These are phyloP conservation scores for Clitarchus hookeri DNA, from an alignment of 2,888 invertebrate genomes.

Conservation along the genomic window DNA sequence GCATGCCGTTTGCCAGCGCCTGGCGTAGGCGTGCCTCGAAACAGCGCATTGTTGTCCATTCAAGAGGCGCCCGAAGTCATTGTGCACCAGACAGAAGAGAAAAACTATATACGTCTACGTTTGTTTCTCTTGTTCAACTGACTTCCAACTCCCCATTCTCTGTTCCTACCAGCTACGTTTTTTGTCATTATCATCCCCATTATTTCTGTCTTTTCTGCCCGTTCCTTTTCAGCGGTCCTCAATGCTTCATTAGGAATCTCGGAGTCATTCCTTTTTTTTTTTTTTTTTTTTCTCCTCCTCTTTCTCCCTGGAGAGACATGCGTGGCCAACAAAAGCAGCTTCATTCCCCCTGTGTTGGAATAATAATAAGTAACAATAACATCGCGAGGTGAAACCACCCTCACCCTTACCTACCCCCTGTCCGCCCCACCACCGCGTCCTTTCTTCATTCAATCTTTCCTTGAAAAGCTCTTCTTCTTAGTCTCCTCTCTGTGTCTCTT, in stretches of 20 bases:
- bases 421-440: background rate
- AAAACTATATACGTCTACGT: slow-evolving; percentile 4
- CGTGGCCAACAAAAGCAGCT: slow-evolving; percentile 15
- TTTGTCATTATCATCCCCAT: slow-evolving; percentile 19
- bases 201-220: slow-evolving; percentile 28
- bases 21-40: background rate
- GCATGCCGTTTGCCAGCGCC: no score
- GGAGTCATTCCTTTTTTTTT: slow-evolving; percentile 36
- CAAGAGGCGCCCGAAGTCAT: background rate
- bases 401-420: background rate
- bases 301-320: slow-evolving; percentile 18
- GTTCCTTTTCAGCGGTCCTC: slow-evolving; percentile 33
- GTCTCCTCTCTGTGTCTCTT: background rate
- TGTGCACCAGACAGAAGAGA: background rate
- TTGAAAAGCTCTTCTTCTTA: background rate
- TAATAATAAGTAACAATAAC: slow-evolving; percentile 28
- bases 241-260: slow-evolving; percentile 43
- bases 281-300: background rate
- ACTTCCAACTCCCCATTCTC: background rate
- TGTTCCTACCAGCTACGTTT: background rate
- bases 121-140: slow-evolving; percentile 24
- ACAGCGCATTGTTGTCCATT: slow-evolving; percentile 11
- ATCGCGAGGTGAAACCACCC: slow-evolving; percentile 20
- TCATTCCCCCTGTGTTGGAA: slow-evolving; percentile 25
- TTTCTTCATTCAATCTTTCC: slow-evolving; percentile 19